Conservation (phyloP, 2,888 invertebrate species). For the Cheilosia vernalis region DNA sequence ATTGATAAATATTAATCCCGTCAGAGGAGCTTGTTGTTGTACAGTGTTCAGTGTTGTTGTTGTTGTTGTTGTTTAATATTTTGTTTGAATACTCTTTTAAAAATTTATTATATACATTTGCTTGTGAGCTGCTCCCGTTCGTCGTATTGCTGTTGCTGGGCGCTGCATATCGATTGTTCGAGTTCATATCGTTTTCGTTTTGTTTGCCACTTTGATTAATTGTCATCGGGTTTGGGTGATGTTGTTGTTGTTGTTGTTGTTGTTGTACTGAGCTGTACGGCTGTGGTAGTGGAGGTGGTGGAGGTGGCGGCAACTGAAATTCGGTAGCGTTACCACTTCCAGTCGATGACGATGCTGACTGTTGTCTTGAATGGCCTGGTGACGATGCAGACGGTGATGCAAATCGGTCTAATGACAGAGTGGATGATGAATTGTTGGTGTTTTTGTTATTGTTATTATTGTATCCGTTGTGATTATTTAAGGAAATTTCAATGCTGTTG, state of each 20-base stretch:
- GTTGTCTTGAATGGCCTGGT: constrained; percentile 80
- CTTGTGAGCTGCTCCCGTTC: constrained; percentile 36
- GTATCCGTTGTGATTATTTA: constrained; percentile 73
- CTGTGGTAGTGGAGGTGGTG: constrained; percentile 77
- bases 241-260: constrained; percentile 75
- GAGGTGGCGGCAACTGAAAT: constrained; percentile 77
- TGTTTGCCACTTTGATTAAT: constrained; percentile 77
- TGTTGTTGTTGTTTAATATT: constrained; percentile 74
- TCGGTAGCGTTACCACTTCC: constrained; percentile 76
- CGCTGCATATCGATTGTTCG: constrained; percentile 79
- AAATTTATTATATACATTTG: constrained; percentile 81
- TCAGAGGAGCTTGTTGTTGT: constrained; percentile 74
- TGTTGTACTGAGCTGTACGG: constrained; percentile 75
- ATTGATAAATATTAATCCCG: constrained; percentile 57
- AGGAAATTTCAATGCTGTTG: constrained; percentile 73
- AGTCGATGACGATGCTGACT: constrained; percentile 79
- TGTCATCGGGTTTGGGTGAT: constrained; percentile 76
- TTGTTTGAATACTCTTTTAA: constrained; percentile 81
- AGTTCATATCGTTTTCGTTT: constrained; percentile 82
- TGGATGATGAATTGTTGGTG: constrained; percentile 76
- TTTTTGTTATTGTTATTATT: constrained; percentile 62
- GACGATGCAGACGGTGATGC: constrained; percentile 76
- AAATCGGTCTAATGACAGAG: constrained; percentile 79
- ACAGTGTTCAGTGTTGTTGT: constrained; percentile 62
- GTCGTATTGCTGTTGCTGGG: constrained; percentile 68